Evolutionary conservation across 2,113 vertebrate species (phyloP).

Genomic region (Sinocyclocheilus rhinocerous): DNA sequence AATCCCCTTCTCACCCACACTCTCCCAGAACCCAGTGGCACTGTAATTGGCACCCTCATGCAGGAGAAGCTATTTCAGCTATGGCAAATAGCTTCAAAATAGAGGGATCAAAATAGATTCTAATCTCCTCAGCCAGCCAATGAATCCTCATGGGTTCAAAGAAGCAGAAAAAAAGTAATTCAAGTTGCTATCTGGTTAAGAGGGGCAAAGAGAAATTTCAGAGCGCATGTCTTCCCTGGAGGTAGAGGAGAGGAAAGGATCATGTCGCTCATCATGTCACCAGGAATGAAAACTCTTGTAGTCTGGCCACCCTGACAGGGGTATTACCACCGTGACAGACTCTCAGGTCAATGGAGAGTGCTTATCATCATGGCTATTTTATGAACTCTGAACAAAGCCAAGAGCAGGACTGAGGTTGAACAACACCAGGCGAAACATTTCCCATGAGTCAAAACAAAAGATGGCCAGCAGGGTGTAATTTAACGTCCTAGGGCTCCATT

Average conservation of each 20-base stretch:
- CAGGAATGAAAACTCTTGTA: constrained; percentile 25
- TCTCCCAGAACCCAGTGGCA: constrained; percentile 47
- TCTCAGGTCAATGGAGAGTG: constrained; percentile 25
- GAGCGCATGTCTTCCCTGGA: neutral
- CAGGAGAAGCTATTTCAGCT: constrained; percentile 53
- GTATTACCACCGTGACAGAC: constrained; percentile 19
- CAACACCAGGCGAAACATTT: neutral
- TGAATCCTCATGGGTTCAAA: constrained; percentile 47
- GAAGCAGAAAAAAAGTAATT: constrained; percentile 40
- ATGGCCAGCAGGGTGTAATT: constrained; percentile 29
- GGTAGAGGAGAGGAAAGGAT: neutral
- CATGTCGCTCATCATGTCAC: neutral
- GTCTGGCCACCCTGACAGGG: constrained; percentile 9
- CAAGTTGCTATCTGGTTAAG: constrained; percentile 31
- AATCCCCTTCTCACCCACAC: constrained; percentile 39
- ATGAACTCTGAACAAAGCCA: constrained; percentile 38
- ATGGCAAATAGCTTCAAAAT: too few relatives aligned
- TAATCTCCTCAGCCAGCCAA: constrained; percentile 49
- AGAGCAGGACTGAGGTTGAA: neutral
- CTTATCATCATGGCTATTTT: constrained; percentile 35
- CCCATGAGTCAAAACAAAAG: neutral
- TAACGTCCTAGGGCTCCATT: neutral
- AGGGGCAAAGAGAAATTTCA: constrained; percentile 27
- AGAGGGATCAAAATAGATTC: constrained; percentile 53
- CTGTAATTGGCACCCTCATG: constrained; percentile 54